phyloP scores from a whole-genome alignment of 2,797 vertebrate species.

The Bovichtus diacanthus region DNA sequence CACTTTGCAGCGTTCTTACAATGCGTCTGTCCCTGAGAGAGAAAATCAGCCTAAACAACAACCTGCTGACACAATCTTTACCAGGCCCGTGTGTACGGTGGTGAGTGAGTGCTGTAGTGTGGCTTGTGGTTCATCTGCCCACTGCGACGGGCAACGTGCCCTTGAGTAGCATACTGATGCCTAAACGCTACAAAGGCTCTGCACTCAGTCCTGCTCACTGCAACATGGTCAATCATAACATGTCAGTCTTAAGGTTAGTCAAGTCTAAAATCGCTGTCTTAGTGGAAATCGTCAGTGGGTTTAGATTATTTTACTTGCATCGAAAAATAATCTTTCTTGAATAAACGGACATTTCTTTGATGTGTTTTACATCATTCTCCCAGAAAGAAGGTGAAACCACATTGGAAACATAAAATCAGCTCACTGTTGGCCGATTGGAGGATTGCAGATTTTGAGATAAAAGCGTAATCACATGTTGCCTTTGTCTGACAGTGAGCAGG shows the following conservation, averaged over 20 bases:
- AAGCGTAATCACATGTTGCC: background rate
- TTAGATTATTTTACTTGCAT: background rate
- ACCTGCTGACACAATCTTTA: constrained; percentile 10
- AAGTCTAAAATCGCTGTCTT: background rate
- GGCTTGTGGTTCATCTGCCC: constrained; percentile 25
- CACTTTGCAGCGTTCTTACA: background rate
- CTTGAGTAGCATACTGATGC: constrained; percentile 39
- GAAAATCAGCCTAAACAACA: constrained; percentile 3
- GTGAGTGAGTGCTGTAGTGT: constrained; percentile 9
- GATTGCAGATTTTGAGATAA: background rate
- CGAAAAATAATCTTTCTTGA: background rate
- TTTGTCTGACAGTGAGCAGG: constrained; percentile 36
- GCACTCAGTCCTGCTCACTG: constrained; percentile 18
- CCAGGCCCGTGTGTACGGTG: background rate
- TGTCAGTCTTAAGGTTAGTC: background rate
- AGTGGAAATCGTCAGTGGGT: background rate
- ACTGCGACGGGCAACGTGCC: constrained; percentile 34
- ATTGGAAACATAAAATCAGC: background rate
- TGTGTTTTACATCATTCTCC: background rate
- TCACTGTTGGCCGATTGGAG: background rate
- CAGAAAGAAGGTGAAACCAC: background rate
- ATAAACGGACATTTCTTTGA: background rate
- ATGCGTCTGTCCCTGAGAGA: background rate
- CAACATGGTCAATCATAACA: constrained; percentile 3
- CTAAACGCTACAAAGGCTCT: constrained; percentile 25